Evolutionary conservation across 2,888 invertebrate genomes (phyloP), one percentile per base, ranked within the genome.

Genomic region (Labia minor): DNA sequence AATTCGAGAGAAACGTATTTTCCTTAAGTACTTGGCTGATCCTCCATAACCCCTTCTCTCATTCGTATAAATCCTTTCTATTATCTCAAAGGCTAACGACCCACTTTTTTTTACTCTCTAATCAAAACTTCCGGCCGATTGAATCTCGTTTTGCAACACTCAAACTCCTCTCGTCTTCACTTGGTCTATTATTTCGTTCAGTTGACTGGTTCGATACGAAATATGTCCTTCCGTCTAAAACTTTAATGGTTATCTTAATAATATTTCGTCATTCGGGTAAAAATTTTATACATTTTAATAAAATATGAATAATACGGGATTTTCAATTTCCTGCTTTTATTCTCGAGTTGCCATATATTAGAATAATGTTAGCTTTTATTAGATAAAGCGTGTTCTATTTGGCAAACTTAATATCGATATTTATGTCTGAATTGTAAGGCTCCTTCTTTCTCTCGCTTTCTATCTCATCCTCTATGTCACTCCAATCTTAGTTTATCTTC

Each of bases 91-190:
- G 49, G 14, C n/a, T n/a, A 49, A 49, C n/a, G 16, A 49, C 8
- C 3, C 8, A 26, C 49, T 16, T 4, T 49, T 14, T 49, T 49
- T 49, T 49, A 8, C 49, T 14, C 14, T 49, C 49, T 49, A 49
- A 49, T 49, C 49, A 49, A 49, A 49, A 49, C 49, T 49, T 49
- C 49, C 49, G 49, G 49, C 49, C 49, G 49, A 49, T 49, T 49
- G 49, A 49, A 49, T 49, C 49, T 49, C 14, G 8, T 3, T 49
- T n/a, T 8, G 26, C 14, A 49, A 16, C 49, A 49, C 4, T 49
- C 2, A 49, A 14, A n/a, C n/a, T n/a, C n/a, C n/a, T n/a, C 49
- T 3, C 26, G 4, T 26, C 49, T 49, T 49, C 49, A 16, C n/a
- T n/a, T n/a, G n/a, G n/a, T 49, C 49, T 49, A 49, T 49, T 49